Percentiles rank a stretch among this genome's conserved stretches.
Evolutionary conservation across 2,113 vertebrate genomes (phyloP).

Genomic region (Corythoichthys intestinalis): DNA sequence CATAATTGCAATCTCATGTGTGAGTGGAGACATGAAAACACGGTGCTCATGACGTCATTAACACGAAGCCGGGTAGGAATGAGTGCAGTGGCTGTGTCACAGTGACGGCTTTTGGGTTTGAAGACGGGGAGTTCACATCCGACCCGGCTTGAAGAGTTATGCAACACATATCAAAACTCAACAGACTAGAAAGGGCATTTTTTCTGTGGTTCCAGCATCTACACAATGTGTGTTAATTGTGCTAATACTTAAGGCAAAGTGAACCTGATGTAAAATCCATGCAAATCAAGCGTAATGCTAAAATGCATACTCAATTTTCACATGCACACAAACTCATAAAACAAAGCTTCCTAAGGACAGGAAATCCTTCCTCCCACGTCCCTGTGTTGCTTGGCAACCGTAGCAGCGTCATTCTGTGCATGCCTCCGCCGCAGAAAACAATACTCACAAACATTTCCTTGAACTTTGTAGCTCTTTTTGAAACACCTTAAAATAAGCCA

Average conservation of each 20-base stretch:
- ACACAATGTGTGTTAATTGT: conserved; percentile 27
- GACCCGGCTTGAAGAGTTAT: conserved; percentile 48
- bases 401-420: conserved; percentile 63
- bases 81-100: conserved; percentile 20
- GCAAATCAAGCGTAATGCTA: conserved; percentile 35
- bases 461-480: conserved; percentile 33
- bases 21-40: conserved; percentile 34
- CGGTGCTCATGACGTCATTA: conserved; percentile 59
- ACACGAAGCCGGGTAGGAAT: conserved; percentile 28
- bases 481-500: conserved; percentile 26
- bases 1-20: conserved; percentile 64
- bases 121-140: conserved; percentile 35
- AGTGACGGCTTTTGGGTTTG: conserved; percentile 38
- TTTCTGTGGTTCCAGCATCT: conserved; percentile 3
- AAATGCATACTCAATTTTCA: conserved; percentile 29
- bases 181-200: conserved; percentile 32
- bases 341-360: conserved; percentile 71
- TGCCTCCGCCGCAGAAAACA: conserved; percentile 50
- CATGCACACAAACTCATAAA: conserved; percentile 39
- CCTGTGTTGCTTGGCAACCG: conserved; percentile 64
- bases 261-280: conserved; percentile 41
- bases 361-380: conserved; percentile 73
- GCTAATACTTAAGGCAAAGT: conserved; percentile 43
- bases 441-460: conserved; percentile 34
- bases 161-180: conserved; percentile 50